phyloP scores from a whole-genome alignment of 2,113 vertebrate species.

The Gymnobelideus leadbeateri region DNA sequence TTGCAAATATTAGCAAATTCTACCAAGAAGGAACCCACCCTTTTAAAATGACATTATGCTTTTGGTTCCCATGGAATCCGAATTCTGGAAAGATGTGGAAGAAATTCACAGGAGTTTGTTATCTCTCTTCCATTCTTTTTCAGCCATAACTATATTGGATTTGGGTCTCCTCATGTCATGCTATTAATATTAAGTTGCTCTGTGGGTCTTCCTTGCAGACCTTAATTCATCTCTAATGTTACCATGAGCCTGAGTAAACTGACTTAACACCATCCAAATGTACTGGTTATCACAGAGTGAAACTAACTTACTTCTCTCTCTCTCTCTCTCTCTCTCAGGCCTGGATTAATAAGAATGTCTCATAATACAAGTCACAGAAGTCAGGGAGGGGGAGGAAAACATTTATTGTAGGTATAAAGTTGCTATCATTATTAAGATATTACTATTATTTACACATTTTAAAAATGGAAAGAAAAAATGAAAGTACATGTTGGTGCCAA shows the following conservation, averaged over 20 bases:
- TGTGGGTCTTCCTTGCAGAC: neutral
- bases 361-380: slow-evolving; percentile 20
- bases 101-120: neutral
- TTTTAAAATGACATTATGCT: neutral
- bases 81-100: neutral
- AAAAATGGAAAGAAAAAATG: slow-evolving; percentile 77
- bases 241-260: neutral
- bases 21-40: neutral
- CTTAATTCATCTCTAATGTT: neutral
- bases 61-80: neutral
- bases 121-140: neutral
- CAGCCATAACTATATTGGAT: neutral
- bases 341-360: neutral
- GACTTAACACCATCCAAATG: neutral
- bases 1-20: neutral
- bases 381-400: slow-evolving; percentile 58
- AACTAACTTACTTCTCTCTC: neutral
- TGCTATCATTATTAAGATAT: slow-evolving; percentile 73
- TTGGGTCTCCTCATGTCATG: neutral
- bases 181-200: neutral
- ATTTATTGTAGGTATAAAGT: slow-evolving; percentile 79
- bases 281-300: neutral
- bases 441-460: slow-evolving; percentile 81
- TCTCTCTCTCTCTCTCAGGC: neutral
- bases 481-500: slow-evolving; percentile 61